Evolutionary conservation across 2,113 vertebrate species (phyloP).

Genomic region (Seriola rivoliana): DNA sequence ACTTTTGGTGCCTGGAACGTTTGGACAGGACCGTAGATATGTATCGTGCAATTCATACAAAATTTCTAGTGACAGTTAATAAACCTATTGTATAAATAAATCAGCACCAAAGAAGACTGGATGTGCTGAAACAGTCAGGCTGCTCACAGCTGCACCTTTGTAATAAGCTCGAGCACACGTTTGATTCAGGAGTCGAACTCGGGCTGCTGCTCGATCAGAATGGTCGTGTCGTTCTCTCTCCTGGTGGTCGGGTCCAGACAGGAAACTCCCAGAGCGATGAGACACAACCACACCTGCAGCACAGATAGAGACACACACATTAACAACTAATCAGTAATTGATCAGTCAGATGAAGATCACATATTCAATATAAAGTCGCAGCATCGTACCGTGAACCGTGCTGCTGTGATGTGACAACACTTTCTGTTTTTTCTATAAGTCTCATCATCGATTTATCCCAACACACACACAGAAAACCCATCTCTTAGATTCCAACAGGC

Average conservation of each 20-base stretch:
- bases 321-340: neutral
- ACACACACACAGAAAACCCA: no score
- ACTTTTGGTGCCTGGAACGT: neutral
- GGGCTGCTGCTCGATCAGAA: conserved; percentile 79
- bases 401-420: no score
- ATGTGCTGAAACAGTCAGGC: neutral
- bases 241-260: conserved; percentile 82
- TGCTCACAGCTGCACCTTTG: conserved; percentile 18
- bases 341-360: neutral
- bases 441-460: no score
- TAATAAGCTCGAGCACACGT: neutral
- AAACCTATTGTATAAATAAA: conserved; percentile 9
- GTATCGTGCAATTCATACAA: neutral
- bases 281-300: conserved; percentile 89
- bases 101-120: neutral
- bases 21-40: neutral
- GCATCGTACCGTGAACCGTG: no score
- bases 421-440: neutral
- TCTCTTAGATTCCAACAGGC: no score
- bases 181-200: conserved; percentile 65
- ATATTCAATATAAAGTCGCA: no score
- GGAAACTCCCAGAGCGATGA: conserved; percentile 88
- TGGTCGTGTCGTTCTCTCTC: conserved; percentile 82
- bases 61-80: neutral
- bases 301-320: conserved; percentile 25